Conservation (phyloP, 2,888 invertebrate genomes). For the Chalcis sispes region DNA sequence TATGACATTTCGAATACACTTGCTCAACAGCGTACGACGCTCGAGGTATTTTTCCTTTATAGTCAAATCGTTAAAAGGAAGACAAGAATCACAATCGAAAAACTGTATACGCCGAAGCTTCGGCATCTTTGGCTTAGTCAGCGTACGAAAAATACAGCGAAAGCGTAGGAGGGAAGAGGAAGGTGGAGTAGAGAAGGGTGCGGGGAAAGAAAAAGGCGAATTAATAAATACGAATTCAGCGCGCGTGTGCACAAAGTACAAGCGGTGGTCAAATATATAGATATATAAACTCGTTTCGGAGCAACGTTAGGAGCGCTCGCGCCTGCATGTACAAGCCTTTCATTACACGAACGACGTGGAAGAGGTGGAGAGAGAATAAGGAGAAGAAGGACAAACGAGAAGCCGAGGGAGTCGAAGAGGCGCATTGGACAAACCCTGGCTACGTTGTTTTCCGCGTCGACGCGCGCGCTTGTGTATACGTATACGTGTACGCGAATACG, state of each 20-base stretch:
- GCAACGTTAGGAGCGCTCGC: neutral
- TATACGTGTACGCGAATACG: neutral
- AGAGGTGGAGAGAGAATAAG: no score
- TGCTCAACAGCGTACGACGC: no score
- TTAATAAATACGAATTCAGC: slow-evolving; percentile 44
- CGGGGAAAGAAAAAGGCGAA: no score
- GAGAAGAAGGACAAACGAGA: slow-evolving; percentile 14
- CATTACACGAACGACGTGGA: neutral
- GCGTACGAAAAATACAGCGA: slow-evolving; percentile 23
- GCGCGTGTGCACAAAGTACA: neutral
- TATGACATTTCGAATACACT: no score
- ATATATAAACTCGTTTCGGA: slow-evolving; percentile 27
- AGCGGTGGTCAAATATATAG: no score
- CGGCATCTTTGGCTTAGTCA: slow-evolving; percentile 34
- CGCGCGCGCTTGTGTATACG: neutral
- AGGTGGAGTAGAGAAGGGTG: no score
- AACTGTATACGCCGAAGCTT: neutral
- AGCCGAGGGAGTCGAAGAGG: neutral
- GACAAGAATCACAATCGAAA: no score
- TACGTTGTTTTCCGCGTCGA: slow-evolving; percentile 40
- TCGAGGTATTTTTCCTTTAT: no score
- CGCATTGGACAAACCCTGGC: slow-evolving; percentile 7
- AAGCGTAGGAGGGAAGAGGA: no score
- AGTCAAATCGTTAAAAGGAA: no score
- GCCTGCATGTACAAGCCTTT: slow-evolving; percentile 10